phyloP scores from a whole-genome alignment of 2,888 invertebrate genomes.

The Papilio demoleus region DNA sequence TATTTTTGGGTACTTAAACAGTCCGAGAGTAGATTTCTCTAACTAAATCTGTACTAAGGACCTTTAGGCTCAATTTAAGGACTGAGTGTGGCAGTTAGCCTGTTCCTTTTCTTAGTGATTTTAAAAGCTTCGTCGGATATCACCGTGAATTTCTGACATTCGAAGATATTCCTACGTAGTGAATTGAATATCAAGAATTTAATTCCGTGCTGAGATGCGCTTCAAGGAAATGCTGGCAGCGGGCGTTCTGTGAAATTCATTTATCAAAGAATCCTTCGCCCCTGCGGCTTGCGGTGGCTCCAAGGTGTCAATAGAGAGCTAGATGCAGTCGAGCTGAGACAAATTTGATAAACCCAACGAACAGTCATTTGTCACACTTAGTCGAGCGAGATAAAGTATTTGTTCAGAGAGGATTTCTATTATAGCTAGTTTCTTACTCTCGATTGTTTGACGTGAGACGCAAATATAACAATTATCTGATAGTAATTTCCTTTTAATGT shows the following conservation, averaged over 20 bases:
- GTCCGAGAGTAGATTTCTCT: background rate
- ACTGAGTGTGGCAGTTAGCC: background rate
- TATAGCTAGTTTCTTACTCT: background rate
- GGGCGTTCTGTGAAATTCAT: conserved; percentile 32
- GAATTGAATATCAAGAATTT: conserved; percentile 29
- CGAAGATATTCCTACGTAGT: conserved; percentile 6
- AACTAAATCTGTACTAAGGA: background rate
- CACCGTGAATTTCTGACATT: background rate
- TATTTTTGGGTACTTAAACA: background rate
- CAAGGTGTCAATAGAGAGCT: conserved; percentile 31
- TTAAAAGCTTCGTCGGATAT: background rate
- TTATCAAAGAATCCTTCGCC: conserved; percentile 36
- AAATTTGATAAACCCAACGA: conserved; percentile 29
- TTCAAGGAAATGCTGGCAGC: conserved; percentile 9
- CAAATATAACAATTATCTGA: background rate
- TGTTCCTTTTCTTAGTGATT: background rate
- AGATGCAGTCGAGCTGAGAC: conserved; percentile 20
- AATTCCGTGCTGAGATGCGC: conserved; percentile 27
- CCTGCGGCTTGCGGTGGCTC: conserved; percentile 1
- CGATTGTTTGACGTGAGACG: background rate
- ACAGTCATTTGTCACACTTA: conserved; percentile 30
- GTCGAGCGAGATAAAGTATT: conserved; percentile 12
- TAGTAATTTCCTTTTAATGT: too few relatives aligned
- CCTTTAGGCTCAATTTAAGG: background rate
- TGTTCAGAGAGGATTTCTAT: background rate